Evolutionary conservation across 1,140 invertebrate species (phyloP).

Genomic region (Andricus grossulariae): DNA sequence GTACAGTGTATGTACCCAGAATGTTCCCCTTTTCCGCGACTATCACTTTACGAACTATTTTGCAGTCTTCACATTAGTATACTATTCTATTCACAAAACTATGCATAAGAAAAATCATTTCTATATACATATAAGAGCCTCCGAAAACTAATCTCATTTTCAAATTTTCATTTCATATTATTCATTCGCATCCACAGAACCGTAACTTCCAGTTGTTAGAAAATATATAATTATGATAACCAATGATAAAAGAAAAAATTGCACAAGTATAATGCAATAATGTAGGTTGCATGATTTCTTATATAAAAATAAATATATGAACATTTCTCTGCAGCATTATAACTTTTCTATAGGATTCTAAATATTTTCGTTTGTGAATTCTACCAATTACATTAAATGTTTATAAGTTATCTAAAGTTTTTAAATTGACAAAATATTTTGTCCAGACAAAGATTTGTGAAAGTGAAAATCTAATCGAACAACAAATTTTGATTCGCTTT

Average conservation of each 20-base stretch:
- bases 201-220: not conserved
- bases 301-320: not conserved
- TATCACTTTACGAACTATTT: conserved; percentile 12
- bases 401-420: too few relatives aligned
- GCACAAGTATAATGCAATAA: not conserved
- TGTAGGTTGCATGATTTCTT: not conserved
- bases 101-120: not conserved
- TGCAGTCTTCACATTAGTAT: not conserved
- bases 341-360: too few relatives aligned
- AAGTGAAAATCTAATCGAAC: too few relatives aligned
- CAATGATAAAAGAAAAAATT: not conserved
- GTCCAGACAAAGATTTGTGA: too few relatives aligned
- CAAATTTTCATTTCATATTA: not conserved
- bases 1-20: not conserved
- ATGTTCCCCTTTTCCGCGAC: conserved; percentile 9
- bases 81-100: not conserved
- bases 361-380: too few relatives aligned
- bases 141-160: not conserved
- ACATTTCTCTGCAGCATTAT: too few relatives aligned
- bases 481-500: too few relatives aligned
- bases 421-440: too few relatives aligned
- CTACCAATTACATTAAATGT: too few relatives aligned
- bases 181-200: not conserved
- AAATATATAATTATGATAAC: not conserved
- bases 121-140: not conserved